Evolutionary conservation across 2,888 invertebrate species (phyloP).

Genomic region (Ferrisia virgata): DNA sequence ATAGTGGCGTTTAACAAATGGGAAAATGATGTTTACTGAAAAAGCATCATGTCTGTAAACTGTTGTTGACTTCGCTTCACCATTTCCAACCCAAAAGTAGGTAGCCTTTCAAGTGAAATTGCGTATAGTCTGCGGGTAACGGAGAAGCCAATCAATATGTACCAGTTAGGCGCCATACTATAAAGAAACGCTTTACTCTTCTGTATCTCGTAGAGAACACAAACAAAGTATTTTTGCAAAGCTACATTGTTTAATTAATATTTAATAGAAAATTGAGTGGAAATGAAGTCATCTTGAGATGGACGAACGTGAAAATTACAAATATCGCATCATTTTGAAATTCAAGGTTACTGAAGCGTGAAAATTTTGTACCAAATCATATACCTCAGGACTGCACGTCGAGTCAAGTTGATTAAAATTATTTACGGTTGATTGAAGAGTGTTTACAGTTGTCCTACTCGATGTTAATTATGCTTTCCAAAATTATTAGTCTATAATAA

Average conservation of each 20-base stretch:
- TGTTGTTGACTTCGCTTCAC: neutral
- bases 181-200: neutral
- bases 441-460: neutral
- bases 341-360: neutral
- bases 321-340: neutral
- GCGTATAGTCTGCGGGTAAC: neutral
- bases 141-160: neutral
- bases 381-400: neutral
- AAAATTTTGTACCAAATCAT: neutral
- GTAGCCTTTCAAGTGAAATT: neutral
- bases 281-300: neutral
- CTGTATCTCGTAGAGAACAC: neutral
- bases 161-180: neutral
- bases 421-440: conserved; percentile 5
- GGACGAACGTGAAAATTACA: neutral
- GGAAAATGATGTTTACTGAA: conserved; percentile 10
- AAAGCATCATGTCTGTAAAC: neutral
- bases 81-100: neutral
- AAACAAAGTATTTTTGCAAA: neutral
- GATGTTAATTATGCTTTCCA: neutral
- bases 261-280: neutral
- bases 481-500: conserved; percentile 3
- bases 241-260: neutral
- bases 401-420: neutral
- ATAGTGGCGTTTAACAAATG: neutral